These are phyloP conservation scores for Arothron firmamentum DNA, from an alignment of 2,113 vertebrate genomes.

Conservation along the genomic window DNA sequence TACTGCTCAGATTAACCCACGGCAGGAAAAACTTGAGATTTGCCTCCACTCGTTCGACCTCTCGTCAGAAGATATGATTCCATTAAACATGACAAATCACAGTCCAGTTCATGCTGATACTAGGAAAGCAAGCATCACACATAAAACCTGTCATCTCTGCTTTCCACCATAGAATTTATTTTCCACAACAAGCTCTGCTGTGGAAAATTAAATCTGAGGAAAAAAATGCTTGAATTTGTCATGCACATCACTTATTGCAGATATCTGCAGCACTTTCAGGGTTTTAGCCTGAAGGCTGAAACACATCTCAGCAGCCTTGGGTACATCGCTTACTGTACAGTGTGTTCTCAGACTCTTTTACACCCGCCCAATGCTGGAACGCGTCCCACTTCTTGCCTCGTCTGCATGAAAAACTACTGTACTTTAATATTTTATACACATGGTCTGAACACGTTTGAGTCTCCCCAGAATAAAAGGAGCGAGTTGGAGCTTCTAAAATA, in stretches of 20 bases:
- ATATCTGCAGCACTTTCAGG: no score
- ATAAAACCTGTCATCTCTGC: no score
- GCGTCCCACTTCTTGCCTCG: slow-evolving; percentile 34
- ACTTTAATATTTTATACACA: slow-evolving; percentile 40
- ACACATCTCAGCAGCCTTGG: neutral
- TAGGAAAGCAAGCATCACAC: neutral
- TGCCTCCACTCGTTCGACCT: neutral
- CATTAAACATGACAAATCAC: neutral
- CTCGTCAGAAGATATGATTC: neutral
- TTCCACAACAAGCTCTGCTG: no score
- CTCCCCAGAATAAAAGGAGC: no score
- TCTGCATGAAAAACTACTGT: slow-evolving; percentile 26
- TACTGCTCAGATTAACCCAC: slow-evolving; percentile 11
- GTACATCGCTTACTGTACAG: slow-evolving; percentile 15
- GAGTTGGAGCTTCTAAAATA: no score
- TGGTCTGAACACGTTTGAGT: neutral
- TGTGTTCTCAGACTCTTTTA: slow-evolving; percentile 2
- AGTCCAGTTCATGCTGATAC: no score
- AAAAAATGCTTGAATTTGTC: no score
- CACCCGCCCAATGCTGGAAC: neutral
- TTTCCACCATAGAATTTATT: no score
- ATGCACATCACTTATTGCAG: no score
- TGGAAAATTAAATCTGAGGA: no score
- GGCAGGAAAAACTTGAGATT: slow-evolving; percentile 7
- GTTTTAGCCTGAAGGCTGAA: neutral